phyloP scores from a whole-genome alignment of 2,113 vertebrate genomes.

The Euleptes europaea region DNA sequence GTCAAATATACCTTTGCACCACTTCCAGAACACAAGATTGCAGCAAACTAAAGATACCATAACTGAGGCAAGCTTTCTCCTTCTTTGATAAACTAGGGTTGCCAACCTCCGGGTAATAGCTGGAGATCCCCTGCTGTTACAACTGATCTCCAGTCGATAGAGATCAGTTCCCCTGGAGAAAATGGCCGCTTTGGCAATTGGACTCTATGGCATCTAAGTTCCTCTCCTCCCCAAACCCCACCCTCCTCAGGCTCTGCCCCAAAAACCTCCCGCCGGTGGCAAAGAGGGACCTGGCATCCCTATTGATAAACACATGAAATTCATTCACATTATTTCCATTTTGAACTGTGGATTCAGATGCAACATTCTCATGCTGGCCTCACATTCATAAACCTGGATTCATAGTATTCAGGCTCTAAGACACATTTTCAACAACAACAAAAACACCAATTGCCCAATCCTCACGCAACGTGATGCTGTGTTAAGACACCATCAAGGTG shows the following conservation, averaged over 20 bases:
- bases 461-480: too few species aligned
- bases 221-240: too few species aligned
- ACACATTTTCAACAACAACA: background rate
- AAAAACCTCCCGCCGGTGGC: too few species aligned
- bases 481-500: background rate
- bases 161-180: too few species aligned
- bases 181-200: too few species aligned
- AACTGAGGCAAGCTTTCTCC: background rate
- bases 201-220: too few species aligned
- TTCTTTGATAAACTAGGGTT: background rate
- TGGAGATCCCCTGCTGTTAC: too few species aligned
- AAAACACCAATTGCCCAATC: background rate
- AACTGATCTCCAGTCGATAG: too few species aligned
- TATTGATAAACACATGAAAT: background rate
- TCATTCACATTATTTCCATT: background rate
- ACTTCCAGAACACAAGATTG: slow-evolving; percentile 55
- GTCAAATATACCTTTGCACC: slow-evolving; percentile 27
- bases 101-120: too few species aligned
- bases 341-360: background rate
- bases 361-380: background rate
- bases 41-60: slow-evolving; percentile 34
- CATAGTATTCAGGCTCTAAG: background rate
- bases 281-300: too few species aligned
- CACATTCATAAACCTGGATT: background rate
- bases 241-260: too few species aligned